Conservation (phyloP, 2,888 invertebrate species). For the Oligia strigilis region DNA sequence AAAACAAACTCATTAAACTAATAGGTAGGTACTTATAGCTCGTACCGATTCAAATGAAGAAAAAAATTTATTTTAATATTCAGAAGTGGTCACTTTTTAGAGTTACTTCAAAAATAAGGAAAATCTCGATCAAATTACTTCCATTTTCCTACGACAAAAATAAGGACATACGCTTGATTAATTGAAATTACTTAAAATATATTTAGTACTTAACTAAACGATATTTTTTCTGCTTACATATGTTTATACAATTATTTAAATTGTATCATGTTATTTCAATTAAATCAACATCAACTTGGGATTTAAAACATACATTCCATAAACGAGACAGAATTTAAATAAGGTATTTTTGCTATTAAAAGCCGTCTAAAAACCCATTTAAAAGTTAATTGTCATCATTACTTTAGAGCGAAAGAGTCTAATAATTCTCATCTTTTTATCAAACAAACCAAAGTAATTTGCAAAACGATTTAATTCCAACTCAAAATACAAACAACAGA, state of each 20-base stretch:
- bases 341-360: background rate
- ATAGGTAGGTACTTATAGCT: no score
- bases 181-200: no score
- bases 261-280: background rate
- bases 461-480: constrained; percentile 2
- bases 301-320: background rate
- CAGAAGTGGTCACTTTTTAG: background rate
- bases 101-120: background rate
- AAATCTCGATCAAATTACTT: background rate
- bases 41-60: no score
- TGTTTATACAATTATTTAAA: no score
- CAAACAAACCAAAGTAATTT: background rate
- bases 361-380: background rate
- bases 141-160: background rate
- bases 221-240: no score
- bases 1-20: no score
- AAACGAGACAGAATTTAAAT: background rate
- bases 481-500: constrained; percentile 27
- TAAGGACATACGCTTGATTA: background rate
- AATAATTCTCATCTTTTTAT: background rate
- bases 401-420: background rate
- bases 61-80: no score
- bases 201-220: no score
- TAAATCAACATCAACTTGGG: background rate
- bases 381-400: background rate